These are phyloP conservation scores for Umimayanthus chanpuru DNA, from an alignment of 92 coral and sea anemone species.

Conservation along the genomic window DNA sequence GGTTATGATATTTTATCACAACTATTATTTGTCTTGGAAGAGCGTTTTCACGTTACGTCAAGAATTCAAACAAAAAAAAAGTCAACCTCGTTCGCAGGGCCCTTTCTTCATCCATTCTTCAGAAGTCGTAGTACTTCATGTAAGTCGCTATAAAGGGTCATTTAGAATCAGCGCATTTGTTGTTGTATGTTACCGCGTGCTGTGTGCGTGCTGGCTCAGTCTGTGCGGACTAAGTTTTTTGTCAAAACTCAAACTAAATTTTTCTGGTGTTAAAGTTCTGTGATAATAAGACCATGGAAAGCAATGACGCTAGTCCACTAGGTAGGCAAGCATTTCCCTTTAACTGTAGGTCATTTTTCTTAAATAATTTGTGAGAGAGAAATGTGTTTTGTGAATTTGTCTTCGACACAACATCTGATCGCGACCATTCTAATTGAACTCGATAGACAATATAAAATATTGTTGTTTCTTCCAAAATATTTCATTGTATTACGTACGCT, in stretches of 20 bases:
- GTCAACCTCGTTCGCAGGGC: no score
- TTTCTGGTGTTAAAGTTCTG: neutral
- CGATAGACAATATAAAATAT: neutral
- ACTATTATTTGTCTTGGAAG: no score
- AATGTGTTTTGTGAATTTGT: no score
- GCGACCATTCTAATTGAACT: neutral
- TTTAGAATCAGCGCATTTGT: neutral
- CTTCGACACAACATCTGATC: neutral
- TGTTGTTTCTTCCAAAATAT: neutral
- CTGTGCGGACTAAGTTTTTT: neutral
- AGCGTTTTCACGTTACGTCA: no score
- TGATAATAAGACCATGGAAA: neutral
- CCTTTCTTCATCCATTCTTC: no score
- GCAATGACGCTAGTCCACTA: neutral
- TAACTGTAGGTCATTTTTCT: neutral
- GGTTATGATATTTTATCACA: no score
- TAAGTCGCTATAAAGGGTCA: neutral
- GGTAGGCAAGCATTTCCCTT: neutral
- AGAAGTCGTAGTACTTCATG: no score
- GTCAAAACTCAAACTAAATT: no score
- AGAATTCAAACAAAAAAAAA: no score
- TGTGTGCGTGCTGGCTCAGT: neutral
- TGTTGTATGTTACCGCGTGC: slow-evolving; percentile 5
- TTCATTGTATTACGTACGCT: no score
- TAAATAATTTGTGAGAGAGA: neutral